Base-by-base conservation (phyloP, 2,888 invertebrate genomes). In the Cantharis rustica region DNA sequence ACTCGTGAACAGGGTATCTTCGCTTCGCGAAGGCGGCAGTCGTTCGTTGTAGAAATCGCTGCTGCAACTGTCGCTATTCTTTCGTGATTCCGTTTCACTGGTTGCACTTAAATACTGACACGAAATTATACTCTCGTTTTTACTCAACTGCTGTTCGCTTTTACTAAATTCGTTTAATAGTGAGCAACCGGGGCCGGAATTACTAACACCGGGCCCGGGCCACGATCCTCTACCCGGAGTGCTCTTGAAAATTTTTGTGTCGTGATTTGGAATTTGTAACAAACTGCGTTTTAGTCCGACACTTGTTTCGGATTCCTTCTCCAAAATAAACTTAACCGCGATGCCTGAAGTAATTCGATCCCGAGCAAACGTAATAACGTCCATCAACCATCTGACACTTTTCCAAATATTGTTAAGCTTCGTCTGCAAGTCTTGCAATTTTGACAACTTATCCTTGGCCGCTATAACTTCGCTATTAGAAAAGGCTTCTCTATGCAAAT, bases 301-400 rank as follows among this genome's bases (percentile, higher is more conserved):
- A 63, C 80, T 80, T 9, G 76, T 76, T 2, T 85, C 87, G 27
- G 84, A 83, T 75, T 87, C 88, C 74, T 86, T 88, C 71, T 85
- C 87, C 66, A 91, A 89, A 31, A 91, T 90, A 83, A 80, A 88
- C 80, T 81, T 88, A 86, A 80, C 88, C 81, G 80, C 88, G 82
- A 80, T 88, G 83, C 87, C 87, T 23, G 81, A 83, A 13, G 84
- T 83, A 16, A 89, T 89, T 62, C 94, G 92, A 85, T 98, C 98
- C 78, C 99, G 91, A 0, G 98, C 98, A 86, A 96, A 96, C 0
- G 96, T 94, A 73, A 99, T 96, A 7, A 98, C 94, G 85, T 98
- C 98, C 93, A 98, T 96, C 16, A 99, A 91, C 99, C 99, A 99
- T 16, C 99, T 92, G 64, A 96, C 94, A 16, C 95, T 94, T 85